A percentile compares a stretch with the other conserved stretches of the same genome.
phyloP scores from a whole-genome alignment of 2,113 vertebrate genomes.

The Sterrhoptilus dennistouni region DNA sequence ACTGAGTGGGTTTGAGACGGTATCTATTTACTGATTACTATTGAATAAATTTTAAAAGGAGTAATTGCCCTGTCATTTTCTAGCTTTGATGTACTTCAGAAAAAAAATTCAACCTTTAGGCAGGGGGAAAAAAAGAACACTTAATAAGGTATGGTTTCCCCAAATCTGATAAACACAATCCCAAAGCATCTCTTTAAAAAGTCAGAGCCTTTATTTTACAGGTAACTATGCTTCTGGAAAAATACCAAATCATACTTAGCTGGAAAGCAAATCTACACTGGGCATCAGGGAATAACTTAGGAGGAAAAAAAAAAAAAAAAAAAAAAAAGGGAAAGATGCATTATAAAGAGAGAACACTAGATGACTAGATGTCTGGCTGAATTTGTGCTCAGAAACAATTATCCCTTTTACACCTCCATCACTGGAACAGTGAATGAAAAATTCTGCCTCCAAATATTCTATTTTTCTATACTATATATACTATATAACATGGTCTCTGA shows the following conservation, averaged over 20 bases:
- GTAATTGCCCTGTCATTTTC: not conserved
- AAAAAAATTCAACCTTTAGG: not conserved
- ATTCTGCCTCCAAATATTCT: not conserved
- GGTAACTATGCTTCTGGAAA: conserved; percentile 26
- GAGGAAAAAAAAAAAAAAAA: too few species aligned
- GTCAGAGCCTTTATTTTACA: not conserved
- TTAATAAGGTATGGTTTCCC: not conserved
- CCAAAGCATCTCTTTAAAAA: conserved; percentile 12
- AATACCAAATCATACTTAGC: conserved; percentile 22
- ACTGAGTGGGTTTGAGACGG: not conserved
- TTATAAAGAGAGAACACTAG: not conserved
- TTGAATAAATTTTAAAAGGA: not conserved
- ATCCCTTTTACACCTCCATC: not conserved
- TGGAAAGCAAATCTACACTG: conserved; percentile 30
- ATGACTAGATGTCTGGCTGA: not conserved
- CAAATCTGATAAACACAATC: not conserved
- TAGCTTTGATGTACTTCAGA: not conserved
- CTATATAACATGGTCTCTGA: not conserved
- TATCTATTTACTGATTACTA: not conserved
- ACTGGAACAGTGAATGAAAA: not conserved
- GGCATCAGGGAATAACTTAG: not conserved
- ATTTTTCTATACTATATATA: not conserved
- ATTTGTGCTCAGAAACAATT: not conserved
- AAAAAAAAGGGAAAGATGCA: not conserved
- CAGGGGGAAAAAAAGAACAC: not conserved